phyloP scores from a whole-genome alignment of 2,113 vertebrate genomes.

The Romanogobio albipinnatus region DNA sequence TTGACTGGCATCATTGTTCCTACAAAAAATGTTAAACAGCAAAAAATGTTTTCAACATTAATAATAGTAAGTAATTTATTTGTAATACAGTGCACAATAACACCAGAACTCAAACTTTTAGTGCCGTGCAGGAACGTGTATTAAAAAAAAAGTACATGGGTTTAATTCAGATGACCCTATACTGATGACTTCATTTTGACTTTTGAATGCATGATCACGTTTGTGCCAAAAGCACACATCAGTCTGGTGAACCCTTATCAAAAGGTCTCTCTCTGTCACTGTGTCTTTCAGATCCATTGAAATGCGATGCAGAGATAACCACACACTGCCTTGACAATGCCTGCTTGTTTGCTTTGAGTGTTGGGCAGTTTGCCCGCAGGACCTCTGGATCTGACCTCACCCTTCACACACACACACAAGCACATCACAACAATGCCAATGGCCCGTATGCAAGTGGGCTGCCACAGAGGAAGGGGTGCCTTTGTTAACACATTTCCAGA shows the following conservation, averaged over 20 bases:
- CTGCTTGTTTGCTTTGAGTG: slow-evolving; percentile 58
- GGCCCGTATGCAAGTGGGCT: slow-evolving; percentile 33
- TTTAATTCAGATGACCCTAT: neutral
- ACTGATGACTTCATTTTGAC: neutral
- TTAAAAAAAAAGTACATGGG: neutral
- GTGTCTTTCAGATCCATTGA: slow-evolving; percentile 43
- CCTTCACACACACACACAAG: slow-evolving; percentile 55
- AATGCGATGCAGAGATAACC: slow-evolving; percentile 52
- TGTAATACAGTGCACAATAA: no score
- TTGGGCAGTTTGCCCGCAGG: slow-evolving; percentile 49
- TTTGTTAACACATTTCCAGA: slow-evolving; percentile 55
- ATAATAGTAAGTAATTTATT: no score
- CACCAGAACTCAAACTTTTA: no score
- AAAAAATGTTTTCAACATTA: no score
- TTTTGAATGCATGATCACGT: neutral
- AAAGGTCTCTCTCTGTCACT: slow-evolving; percentile 4
- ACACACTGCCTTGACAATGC: slow-evolving; percentile 55
- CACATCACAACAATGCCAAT: slow-evolving; percentile 64
- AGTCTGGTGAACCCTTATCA: neutral
- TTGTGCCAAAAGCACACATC: neutral
- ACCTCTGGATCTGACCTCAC: slow-evolving; percentile 58
- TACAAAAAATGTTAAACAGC: no score
- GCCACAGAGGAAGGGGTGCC: slow-evolving; percentile 45
- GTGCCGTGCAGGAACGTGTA: neutral
- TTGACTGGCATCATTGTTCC: no score